Percentiles rank a stretch among this genome's conserved stretches.
phyloP scores from a whole-genome alignment of 2,113 vertebrate genomes.

The Lepidothrix coronata region DNA sequence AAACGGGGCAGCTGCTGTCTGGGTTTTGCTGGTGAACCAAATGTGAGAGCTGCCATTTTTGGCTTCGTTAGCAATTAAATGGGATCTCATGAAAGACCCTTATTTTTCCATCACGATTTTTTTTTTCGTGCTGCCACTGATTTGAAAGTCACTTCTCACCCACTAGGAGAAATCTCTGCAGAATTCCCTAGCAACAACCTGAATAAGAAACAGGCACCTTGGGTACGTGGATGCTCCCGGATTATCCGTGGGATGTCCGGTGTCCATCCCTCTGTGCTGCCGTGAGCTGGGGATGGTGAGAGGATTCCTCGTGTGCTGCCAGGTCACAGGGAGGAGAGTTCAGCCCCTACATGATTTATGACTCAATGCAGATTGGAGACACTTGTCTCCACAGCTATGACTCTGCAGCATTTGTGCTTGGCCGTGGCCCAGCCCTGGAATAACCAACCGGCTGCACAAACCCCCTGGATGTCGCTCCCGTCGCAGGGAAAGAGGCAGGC shows the following conservation, averaged over 20 bases:
- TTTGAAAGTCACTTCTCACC: constrained; percentile 17
- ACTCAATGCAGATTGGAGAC: background rate
- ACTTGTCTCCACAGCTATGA: background rate
- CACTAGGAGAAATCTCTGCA: background rate
- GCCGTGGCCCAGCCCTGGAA: background rate
- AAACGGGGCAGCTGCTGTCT: background rate
- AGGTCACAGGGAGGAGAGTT: background rate
- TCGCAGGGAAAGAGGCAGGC: rapidly evolving
- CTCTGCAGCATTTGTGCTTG: background rate
- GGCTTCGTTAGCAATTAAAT: constrained; percentile 30
- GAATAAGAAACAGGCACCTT: background rate
- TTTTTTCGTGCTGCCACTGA: background rate
- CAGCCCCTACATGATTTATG: background rate
- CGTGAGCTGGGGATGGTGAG: rapidly evolving
- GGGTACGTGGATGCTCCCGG: rapidly evolving
- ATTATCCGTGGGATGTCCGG: rapidly evolving
- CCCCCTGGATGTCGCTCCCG: background rate
- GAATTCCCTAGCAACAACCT: background rate
- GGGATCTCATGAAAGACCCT: background rate
- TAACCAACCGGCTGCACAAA: background rate
- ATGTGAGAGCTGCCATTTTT: background rate
- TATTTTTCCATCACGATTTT: background rate
- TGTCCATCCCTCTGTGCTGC: rapidly evolving
- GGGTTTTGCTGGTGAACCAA: background rate
- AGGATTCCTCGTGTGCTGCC: background rate